These are phyloP conservation scores for Helogale parvula DNA, from an alignment of 2,113 vertebrate genomes.

Conservation along the genomic window DNA sequence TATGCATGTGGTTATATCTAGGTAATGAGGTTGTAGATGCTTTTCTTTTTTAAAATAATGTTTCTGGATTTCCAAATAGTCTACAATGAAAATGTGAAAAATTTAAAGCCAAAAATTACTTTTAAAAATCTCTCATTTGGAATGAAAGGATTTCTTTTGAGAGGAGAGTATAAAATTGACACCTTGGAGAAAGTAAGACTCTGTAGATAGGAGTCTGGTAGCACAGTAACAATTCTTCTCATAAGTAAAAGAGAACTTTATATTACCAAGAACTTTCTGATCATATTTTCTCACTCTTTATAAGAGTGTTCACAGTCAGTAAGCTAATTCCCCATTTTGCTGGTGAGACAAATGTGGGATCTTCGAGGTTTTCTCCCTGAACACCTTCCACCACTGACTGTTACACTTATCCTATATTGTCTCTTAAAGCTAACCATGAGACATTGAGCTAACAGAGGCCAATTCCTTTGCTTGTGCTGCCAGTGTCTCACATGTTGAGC, in stretches of 20 bases:
- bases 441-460: background rate
- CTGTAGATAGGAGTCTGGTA: background rate
- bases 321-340: background rate
- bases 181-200: background rate
- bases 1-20: background rate
- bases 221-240: background rate
- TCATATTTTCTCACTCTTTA: background rate
- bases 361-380: background rate
- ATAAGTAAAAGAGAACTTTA: background rate
- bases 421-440: background rate
- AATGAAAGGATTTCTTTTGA: background rate
- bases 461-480: background rate
- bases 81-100: background rate
- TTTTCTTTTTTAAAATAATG: background rate
- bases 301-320: background rate
- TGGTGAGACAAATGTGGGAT: background rate
- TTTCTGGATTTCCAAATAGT: background rate
- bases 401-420: background rate
- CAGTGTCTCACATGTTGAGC: background rate
- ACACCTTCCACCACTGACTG: background rate
- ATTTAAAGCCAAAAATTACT: background rate
- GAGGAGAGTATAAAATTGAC: background rate
- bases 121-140: background rate
- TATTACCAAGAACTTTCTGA: background rate
- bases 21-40: background rate